These are phyloP conservation scores for Strix occidentalis DNA, from an alignment of 2,797 vertebrate species.

Conservation along the genomic window DNA sequence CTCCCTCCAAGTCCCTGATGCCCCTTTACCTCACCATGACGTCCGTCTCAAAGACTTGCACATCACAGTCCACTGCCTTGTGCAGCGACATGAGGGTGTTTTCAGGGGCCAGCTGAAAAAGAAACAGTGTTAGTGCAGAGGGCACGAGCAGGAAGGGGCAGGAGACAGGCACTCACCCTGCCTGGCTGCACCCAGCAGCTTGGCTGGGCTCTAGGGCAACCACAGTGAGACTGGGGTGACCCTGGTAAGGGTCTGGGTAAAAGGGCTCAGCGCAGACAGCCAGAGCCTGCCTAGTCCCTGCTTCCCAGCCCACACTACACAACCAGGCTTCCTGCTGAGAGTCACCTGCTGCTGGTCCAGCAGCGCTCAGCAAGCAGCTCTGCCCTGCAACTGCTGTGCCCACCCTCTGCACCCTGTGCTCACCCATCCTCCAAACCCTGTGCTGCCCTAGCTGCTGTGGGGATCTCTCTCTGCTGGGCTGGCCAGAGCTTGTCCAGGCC, in stretches of 20 bases:
- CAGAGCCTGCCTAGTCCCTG: not conserved
- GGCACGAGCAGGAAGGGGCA: not conserved
- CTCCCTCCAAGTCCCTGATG: not conserved
- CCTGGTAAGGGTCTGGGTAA: not conserved
- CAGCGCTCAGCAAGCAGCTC: not conserved
- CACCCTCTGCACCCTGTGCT: not conserved
- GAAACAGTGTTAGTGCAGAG: not conserved
- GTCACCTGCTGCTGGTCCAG: not conserved
- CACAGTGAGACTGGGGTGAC: not conserved
- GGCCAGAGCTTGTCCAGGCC: not conserved
- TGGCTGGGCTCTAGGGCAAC: not conserved
- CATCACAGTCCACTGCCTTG: slow-evolving; percentile 80
- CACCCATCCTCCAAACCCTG: not conserved
- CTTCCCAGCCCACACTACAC: not conserved
- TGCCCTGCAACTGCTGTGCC: not conserved
- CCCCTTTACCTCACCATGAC: slow-evolving; percentile 89
- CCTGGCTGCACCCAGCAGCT: not conserved
- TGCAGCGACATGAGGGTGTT: slow-evolving; percentile 95
- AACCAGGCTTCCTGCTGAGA: not conserved
- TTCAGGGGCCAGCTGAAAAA: slow-evolving; percentile 88
- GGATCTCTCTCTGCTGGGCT: not conserved
- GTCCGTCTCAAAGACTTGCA: slow-evolving; percentile 90
- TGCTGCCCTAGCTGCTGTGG: not conserved
- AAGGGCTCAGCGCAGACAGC: not conserved
- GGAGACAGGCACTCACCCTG: not conserved